These are phyloP conservation scores for Eristalinus aeneus DNA, from an alignment of 2,888 invertebrate genomes.

Conservation along the genomic window DNA sequence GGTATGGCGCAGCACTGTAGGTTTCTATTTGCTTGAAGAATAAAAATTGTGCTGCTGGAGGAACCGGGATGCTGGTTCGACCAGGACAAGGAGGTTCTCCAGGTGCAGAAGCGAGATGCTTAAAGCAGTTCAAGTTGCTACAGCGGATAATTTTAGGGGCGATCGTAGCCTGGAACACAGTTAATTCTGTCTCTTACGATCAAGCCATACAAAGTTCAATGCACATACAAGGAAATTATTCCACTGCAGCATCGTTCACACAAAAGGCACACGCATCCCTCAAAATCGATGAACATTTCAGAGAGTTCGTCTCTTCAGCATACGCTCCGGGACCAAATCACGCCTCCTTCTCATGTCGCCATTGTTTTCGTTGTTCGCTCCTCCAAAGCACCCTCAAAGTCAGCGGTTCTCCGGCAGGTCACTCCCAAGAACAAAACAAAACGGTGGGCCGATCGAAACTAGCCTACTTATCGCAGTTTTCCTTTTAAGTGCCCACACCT, in stretches of 20 bases:
- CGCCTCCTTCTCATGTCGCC: neutral
- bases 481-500: constrained; percentile 51
- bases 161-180: too few relatives aligned
- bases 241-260: neutral
- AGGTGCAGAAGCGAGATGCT: constrained; percentile 6
- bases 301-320: neutral
- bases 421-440: constrained; percentile 30
- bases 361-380: neutral
- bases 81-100: neutral
- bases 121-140: neutral
- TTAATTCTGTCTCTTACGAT: too few relatives aligned
- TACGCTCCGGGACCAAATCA: neutral
- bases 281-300: neutral
- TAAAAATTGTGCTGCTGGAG: neutral
- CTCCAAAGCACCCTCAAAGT: neutral
- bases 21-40: constrained; percentile 2
- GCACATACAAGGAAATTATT: neutral
- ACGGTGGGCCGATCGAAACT: constrained; percentile 58
- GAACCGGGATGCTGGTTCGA: constrained; percentile 28
- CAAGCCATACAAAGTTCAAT: too few relatives aligned
- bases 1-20: constrained; percentile 16
- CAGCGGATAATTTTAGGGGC: neutral
- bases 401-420: neutral
- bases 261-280: neutral
- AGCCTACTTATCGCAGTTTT: constrained; percentile 66